Evolutionary conservation across 2,888 invertebrate genomes (phyloP), one percentile per base, ranked within the genome.

Genomic region (Erebia palarica): DNA sequence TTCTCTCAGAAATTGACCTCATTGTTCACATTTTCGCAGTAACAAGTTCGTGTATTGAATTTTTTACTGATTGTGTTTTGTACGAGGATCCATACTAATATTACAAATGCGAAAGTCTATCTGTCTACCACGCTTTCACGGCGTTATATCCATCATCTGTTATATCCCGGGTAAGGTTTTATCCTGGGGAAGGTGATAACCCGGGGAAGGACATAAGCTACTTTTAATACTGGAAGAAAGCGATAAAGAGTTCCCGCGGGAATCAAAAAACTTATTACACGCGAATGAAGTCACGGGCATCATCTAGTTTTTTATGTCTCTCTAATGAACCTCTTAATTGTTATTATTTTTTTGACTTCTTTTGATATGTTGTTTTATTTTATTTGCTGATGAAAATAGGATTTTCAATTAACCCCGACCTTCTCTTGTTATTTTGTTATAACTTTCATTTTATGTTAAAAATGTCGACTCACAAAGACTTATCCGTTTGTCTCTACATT

Each of bases 21-120:
- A 69, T 69, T 60, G 69, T 70, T 74, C 57, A 60, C 42, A 61
- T 65, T 63, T 69, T 70, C 18, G 47, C 42, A 10, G 55, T 44
- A 21, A 61, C 64, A 14, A 27, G 61, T 47, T 55, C 68, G 58
- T 66, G 42, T 61, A 61, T 66, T 59, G 53, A 68, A 61, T 57
- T 27, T 51, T 71, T 42, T 44, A n/a, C 14, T 58, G n/a, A 57
- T 47, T 44, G 11, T 47, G 47, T 44, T 57, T 47, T 58, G 47
- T 58, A 7, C 3, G 16, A 42, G 14, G 53, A 61, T 21, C 21
- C 21, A 21, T 21, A 21, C 3, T 3, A 1, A 21, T 21, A 3
- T 21, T 2, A 21, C 3, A 21, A 21, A 21, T 21, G 21, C 21
- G 3, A 21, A 21, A 21, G 21, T 21, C 21, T 21, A 4, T 27